phyloP scores from a whole-genome alignment of 1,140 invertebrate genomes.

The Drosophila teissieri region DNA sequence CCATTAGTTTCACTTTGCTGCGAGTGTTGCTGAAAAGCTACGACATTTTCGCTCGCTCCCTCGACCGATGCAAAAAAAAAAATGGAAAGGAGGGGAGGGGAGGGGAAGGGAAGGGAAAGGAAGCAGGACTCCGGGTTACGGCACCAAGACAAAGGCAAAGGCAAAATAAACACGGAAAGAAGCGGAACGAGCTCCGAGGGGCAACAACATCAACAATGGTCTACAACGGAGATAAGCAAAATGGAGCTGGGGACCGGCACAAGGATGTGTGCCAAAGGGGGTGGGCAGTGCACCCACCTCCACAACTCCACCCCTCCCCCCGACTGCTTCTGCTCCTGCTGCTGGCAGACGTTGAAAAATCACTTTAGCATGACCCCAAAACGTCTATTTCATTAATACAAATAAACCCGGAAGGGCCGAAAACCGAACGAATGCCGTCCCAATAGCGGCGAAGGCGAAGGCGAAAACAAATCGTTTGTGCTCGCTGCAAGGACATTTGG shows the following conservation, averaged over 20 bases:
- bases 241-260: conserved; percentile 19
- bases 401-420: conserved; percentile 68
- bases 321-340: conserved; percentile 46
- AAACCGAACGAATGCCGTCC: conserved; percentile 21
- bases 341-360: conserved; percentile 78
- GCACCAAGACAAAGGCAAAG: conserved; percentile 76
- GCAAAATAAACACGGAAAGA: conserved; percentile 70
- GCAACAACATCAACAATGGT: conserved; percentile 64
- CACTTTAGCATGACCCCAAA: conserved; percentile 84
- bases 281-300: background rate
- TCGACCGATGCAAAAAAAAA: conserved; percentile 33
- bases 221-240: conserved; percentile 46
- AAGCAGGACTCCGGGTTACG: conserved; percentile 36
- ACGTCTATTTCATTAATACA: conserved; percentile 84
- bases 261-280: conserved; percentile 9
- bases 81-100: background rate
- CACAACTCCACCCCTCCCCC: too few species aligned
- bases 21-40: conserved; percentile 76
- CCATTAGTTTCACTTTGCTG: conserved; percentile 84
- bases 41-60: conserved; percentile 52
- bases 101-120: background rate
- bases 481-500: conserved; percentile 73
- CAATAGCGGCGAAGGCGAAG: conserved; percentile 39
- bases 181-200: conserved; percentile 22
- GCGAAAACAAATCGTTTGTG: conserved; percentile 78